Conservation (phyloP, 2,113 vertebrate genomes). For the Apeltes quadracus region DNA sequence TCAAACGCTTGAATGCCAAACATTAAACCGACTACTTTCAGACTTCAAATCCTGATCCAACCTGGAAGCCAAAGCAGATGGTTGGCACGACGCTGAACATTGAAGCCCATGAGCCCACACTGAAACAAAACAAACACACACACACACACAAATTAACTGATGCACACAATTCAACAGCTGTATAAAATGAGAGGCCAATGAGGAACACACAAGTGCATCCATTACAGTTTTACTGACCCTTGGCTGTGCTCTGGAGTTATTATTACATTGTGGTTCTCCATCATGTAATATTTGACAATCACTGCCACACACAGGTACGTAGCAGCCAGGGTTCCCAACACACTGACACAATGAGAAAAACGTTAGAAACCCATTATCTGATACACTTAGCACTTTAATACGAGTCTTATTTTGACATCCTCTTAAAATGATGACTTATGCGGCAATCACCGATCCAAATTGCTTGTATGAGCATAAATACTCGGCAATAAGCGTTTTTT, state of each 20-base stretch:
- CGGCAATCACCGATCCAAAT: neutral
- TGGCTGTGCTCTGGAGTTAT: constrained; percentile 61
- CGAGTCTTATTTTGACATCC: neutral
- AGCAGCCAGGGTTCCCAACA: constrained; percentile 88
- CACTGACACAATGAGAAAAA: constrained; percentile 70
- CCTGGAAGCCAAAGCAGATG: constrained; percentile 98
- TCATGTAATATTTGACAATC: constrained; percentile 84
- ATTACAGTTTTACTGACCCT: constrained; percentile 73
- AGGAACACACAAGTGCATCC: constrained; percentile 9
- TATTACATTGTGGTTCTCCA: constrained; percentile 57
- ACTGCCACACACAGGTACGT: constrained; percentile 87
- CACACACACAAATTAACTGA: neutral
- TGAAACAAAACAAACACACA: constrained; percentile 56
- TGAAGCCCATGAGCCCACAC: constrained; percentile 85
- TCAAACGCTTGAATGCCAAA: neutral
- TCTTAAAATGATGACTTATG: neutral
- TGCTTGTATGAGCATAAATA: neutral
- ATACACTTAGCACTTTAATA: neutral
- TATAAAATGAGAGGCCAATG: neutral
- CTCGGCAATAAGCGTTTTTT: neutral
- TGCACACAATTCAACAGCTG: neutral
- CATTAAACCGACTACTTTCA: neutral
- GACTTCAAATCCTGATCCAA: constrained; percentile 51
- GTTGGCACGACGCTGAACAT: constrained; percentile 91
- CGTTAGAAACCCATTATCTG: neutral